These are phyloP conservation scores for Pogonocherus hispidulus DNA, from an alignment of 2,888 invertebrate genomes.

Conservation along the genomic window DNA sequence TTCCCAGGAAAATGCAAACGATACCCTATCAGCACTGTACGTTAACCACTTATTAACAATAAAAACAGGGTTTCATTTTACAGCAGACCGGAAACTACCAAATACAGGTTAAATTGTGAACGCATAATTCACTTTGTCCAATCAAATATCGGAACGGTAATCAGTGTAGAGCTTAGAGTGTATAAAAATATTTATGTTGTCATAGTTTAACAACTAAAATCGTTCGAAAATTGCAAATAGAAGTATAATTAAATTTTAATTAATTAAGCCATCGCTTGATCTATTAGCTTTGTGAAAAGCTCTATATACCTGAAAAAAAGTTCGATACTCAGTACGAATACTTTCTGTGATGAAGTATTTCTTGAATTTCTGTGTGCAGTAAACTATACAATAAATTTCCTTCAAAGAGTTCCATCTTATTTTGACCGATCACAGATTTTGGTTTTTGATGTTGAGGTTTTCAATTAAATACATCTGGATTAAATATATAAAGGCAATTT, in stretches of 20 bases:
- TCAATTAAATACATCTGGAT: no score
- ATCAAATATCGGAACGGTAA: slow-evolving; percentile 26
- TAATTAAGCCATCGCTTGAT: background rate
- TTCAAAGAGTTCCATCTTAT: no score
- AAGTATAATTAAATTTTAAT: background rate
- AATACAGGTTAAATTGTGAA: slow-evolving; percentile 18
- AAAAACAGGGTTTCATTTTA: slow-evolving; percentile 20
- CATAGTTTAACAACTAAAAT: slow-evolving; percentile 11
- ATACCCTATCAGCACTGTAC: background rate
- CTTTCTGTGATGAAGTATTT: no score
- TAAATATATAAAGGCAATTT: no score
- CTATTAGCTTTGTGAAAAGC: no score
- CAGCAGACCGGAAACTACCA: slow-evolving; percentile 14
- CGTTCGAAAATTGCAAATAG: background rate
- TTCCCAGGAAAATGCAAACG: slow-evolving; percentile 7
- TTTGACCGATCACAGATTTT: no score
- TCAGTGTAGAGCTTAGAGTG: slow-evolving; percentile 5
- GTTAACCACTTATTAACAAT: slow-evolving; percentile 24
- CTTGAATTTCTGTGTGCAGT: no score
- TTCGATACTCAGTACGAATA: no score
- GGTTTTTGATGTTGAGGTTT: no score
- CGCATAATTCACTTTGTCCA: slow-evolving; percentile 10
- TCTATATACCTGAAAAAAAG: no score
- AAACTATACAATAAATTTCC: no score
- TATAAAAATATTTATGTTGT: slow-evolving; percentile 28